Conservation (phyloP, 2,888 invertebrate genomes). For the Griposia aprilina region DNA sequence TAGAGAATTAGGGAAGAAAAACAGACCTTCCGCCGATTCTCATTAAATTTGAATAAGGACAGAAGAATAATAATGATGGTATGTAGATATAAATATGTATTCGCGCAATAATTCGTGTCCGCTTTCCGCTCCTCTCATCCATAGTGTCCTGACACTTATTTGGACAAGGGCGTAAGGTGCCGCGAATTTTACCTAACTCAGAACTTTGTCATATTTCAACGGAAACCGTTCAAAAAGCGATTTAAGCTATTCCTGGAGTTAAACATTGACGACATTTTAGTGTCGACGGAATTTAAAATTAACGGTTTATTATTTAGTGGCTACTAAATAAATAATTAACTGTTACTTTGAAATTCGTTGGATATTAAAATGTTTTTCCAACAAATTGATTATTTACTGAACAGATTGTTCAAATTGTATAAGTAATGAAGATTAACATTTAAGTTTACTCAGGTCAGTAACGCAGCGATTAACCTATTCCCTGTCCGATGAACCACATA, state of each 20-base stretch:
- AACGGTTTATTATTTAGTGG: constrained; percentile 18
- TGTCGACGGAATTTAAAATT: constrained; percentile 35
- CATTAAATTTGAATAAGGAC: too few species aligned
- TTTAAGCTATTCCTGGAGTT: constrained; percentile 62
- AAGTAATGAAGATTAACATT: too few species aligned
- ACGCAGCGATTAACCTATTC: too few species aligned
- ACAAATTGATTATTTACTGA: background rate
- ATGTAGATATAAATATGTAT: background rate
- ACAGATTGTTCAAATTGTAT: background rate
- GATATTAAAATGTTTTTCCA: background rate
- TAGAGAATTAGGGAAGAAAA: too few species aligned
- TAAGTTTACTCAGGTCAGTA: too few species aligned
- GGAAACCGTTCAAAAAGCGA: constrained; percentile 60
- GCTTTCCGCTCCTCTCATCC: background rate
- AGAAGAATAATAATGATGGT: too few species aligned
- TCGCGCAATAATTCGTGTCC: background rate
- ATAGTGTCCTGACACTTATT: constrained; percentile 31
- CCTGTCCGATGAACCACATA: too few species aligned
- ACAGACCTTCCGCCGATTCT: too few species aligned
- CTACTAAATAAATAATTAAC: background rate
- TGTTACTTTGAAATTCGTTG: background rate
- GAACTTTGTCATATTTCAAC: constrained; percentile 67
- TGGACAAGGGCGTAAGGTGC: constrained; percentile 65
- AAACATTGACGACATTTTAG: constrained; percentile 48
- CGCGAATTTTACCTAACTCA: constrained; percentile 60